Conservation (phyloP, 64 coral and sea anemone genomes). For the Orbicella faveolata region DNA sequence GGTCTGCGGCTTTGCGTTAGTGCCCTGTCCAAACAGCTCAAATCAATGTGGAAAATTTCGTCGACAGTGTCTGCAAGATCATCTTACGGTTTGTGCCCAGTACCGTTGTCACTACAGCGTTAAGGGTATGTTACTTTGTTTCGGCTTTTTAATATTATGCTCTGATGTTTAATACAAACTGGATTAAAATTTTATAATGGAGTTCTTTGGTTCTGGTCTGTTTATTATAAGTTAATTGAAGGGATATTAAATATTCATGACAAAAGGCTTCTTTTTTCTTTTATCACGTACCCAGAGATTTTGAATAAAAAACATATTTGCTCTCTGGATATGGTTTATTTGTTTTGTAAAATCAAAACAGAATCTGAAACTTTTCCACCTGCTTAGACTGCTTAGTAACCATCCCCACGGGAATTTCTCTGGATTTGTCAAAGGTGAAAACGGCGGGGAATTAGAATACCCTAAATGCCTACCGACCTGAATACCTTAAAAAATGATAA, state of each 20-base stretch:
- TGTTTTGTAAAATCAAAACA: too few relatives aligned
- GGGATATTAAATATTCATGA: not conserved
- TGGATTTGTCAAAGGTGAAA: too few relatives aligned
- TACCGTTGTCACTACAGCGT: slow-evolving; percentile 79
- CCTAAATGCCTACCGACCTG: too few relatives aligned
- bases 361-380: too few relatives aligned
- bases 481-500: too few relatives aligned
- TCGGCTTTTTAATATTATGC: not conserved
- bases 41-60: slow-evolving; percentile 98
- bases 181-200: slow-evolving; percentile 15
- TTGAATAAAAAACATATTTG: too few relatives aligned
- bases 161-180: not conserved
- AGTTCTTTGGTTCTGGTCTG: not conserved
- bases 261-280: not conserved
- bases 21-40: slow-evolving; percentile 96
- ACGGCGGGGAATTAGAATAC: too few relatives aligned
- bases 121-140: slow-evolving; percentile 59
- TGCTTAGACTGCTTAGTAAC: too few relatives aligned
- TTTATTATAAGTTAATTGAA: not conserved
- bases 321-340: too few relatives aligned
- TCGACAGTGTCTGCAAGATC: slow-evolving; percentile 69
- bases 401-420: too few relatives aligned
- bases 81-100: slow-evolving; percentile 74
- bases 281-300: too few relatives aligned
- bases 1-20: slow-evolving; percentile 62